These are phyloP conservation scores for Rhinogobio ventralis DNA, from an alignment of 2,797 vertebrate species.

Conservation along the genomic window DNA sequence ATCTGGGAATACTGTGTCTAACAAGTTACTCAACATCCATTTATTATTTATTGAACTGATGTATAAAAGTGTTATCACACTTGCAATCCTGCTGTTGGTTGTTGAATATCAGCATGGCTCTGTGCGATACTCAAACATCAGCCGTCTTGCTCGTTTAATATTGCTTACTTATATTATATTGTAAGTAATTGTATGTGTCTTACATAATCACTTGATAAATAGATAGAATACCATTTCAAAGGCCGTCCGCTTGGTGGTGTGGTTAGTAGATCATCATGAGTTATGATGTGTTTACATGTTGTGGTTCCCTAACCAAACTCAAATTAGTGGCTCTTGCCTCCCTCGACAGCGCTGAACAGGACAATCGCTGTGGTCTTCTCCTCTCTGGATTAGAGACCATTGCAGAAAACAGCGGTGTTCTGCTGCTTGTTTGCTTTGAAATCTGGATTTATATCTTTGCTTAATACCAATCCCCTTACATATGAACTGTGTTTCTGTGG, in stretches of 20 bases:
- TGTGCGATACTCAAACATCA: not conserved
- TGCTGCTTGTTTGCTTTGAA: not conserved
- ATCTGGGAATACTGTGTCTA: too few relatives aligned
- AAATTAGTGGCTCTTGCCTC: conserved; percentile 68
- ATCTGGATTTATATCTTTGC: conserved; percentile 7
- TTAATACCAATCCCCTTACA: not conserved
- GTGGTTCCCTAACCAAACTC: conserved; percentile 63
- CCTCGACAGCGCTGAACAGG: conserved; percentile 62
- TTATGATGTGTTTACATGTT: conserved; percentile 63
- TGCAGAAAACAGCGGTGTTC: not conserved
- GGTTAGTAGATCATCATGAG: conserved; percentile 45
- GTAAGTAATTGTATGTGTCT: not conserved
- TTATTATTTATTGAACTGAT: not conserved
- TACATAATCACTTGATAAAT: not conserved
- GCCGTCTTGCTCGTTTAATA: not conserved
- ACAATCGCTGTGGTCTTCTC: conserved; percentile 61
- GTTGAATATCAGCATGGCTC: not conserved
- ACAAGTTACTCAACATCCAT: not conserved
- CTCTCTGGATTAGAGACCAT: conserved; percentile 50
- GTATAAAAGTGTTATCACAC: not conserved
- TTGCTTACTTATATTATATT: not conserved
- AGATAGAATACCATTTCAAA: not conserved
- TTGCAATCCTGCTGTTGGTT: not conserved
- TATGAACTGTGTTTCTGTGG: not conserved
- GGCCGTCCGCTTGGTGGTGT: not conserved